phyloP scores from a whole-genome alignment of 1,140 invertebrate species.

The Monochamus saltuarius region DNA sequence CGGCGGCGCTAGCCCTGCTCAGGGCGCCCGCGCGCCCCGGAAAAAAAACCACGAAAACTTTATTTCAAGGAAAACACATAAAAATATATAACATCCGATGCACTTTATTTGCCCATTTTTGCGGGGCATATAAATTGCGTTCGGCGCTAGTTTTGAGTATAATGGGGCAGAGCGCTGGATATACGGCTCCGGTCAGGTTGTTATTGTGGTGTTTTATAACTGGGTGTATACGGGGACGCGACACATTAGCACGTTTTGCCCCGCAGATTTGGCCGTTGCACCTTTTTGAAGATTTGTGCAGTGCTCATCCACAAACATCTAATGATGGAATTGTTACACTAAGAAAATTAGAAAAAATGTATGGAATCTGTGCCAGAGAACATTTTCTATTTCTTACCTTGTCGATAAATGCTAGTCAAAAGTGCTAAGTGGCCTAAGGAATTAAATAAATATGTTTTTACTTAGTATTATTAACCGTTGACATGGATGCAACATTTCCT shows the following conservation, averaged over 20 bases:
- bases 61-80: conserved; percentile 51
- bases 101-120: conserved; percentile 49
- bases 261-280: no score
- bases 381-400: no score
- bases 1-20: conserved; percentile 15
- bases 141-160: conserved; percentile 42
- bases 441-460: no score
- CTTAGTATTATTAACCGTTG: no score
- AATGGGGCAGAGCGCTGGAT: conserved; percentile 35
- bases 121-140: conserved; percentile 40
- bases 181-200: conserved; percentile 35
- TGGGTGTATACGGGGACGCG: background rate
- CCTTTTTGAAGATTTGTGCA: no score
- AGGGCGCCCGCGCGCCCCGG: conserved; percentile 28
- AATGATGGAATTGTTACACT: no score
- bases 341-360: no score
- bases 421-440: no score
- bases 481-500: no score
- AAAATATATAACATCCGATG: conserved; percentile 51
- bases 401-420: no score
- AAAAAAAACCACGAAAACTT: conserved; percentile 45
- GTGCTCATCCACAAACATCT: no score
- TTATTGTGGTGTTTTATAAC: conserved; percentile 33
- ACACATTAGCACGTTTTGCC: background rate
- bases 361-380: no score